phyloP scores from a whole-genome alignment of 2,797 vertebrate species.

The Neosilurus hyrtlii region DNA sequence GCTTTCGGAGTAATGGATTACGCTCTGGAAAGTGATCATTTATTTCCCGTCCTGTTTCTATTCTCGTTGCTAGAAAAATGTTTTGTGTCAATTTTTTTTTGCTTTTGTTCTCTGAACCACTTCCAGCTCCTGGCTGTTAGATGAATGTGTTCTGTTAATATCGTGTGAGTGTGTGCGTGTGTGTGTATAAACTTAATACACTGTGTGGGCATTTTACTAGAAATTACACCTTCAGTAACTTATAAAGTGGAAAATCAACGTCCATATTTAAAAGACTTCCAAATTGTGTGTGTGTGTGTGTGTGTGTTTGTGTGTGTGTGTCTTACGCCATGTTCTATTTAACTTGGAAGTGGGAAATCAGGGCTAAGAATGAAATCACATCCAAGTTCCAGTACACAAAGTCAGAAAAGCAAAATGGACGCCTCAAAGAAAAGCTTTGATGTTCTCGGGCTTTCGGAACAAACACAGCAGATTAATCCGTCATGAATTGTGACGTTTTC shows the following conservation, averaged over 20 bases:
- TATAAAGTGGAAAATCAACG: neutral
- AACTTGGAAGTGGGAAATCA: too few relatives aligned
- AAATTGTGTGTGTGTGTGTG: neutral
- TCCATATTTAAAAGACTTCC: neutral
- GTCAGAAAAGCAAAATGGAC: too few relatives aligned
- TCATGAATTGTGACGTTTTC: too few relatives aligned
- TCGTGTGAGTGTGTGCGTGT: neutral
- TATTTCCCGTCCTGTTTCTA: conserved; percentile 30
- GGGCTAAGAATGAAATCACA: too few relatives aligned
- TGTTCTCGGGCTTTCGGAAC: too few relatives aligned
- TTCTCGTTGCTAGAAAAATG: conserved; percentile 39
- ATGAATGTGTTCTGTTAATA: conserved; percentile 36
- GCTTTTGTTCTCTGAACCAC: conserved; percentile 28
- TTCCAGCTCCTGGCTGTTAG: conserved; percentile 20
- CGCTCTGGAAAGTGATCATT: conserved; percentile 11
- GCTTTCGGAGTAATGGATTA: conserved; percentile 10
- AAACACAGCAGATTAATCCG: too few relatives aligned
- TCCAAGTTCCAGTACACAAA: too few relatives aligned
- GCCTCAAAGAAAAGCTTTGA: too few relatives aligned
- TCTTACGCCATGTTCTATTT: too few relatives aligned
- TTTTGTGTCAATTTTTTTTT: conserved; percentile 33
- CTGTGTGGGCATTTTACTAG: neutral
- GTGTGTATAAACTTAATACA: neutral
- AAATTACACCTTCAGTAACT: neutral
- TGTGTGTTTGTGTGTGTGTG: too few relatives aligned